Evolutionary conservation across 2,113 vertebrate species (phyloP).

Genomic region (Dasyprocta punctata): DNA sequence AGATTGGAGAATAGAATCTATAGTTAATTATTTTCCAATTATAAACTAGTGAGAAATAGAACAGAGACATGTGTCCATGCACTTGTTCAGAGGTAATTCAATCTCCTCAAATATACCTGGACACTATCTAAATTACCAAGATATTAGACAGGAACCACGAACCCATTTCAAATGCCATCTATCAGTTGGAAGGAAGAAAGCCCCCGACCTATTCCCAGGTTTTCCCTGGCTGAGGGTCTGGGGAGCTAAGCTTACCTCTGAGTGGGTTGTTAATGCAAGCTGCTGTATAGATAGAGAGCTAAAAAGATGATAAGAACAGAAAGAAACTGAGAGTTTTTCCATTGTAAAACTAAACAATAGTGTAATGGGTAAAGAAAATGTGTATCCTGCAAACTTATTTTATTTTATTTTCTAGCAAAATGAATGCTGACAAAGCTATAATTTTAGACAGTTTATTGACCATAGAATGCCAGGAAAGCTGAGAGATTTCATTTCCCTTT

Average conservation of each 20-base stretch:
- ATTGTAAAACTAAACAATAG: neutral
- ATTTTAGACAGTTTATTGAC: conserved; percentile 59
- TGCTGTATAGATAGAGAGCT: neutral
- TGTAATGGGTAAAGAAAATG: neutral
- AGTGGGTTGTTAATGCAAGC: neutral
- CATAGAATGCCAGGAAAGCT: conserved; percentile 35
- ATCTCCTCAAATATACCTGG: rapidly evolving
- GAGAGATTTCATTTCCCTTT: conserved; percentile 66
- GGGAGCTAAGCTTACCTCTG: neutral
- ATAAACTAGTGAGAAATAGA: neutral
- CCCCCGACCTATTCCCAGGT: neutral
- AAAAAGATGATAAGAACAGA: neutral
- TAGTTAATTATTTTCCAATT: neutral
- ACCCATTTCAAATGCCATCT: neutral
- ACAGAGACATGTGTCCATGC: neutral
- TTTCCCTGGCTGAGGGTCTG: neutral
- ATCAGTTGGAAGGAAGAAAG: neutral
- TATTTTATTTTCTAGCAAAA: conserved; percentile 55
- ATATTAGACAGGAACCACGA: too few relatives aligned
- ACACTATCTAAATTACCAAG: neutral
- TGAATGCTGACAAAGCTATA: neutral
- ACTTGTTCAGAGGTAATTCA: neutral
- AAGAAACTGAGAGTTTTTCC: neutral
- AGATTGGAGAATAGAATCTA: neutral
- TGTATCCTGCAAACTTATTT: conserved; percentile 24